phyloP scores from a whole-genome alignment of 1,140 invertebrate genomes.

The Drosophila truncata region DNA sequence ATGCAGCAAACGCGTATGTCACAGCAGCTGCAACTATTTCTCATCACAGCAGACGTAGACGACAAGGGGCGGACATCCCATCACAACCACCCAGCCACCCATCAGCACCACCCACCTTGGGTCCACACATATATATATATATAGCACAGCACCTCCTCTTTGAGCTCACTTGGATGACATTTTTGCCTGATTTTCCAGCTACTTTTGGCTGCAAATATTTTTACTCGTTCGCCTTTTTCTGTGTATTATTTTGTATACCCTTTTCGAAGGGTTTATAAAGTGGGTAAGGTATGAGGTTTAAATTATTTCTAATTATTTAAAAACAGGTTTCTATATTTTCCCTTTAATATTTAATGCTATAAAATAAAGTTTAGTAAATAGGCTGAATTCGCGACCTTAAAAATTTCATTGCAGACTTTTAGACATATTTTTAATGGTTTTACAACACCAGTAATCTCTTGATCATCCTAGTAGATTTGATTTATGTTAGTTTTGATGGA shows the following conservation, averaged over 20 bases:
- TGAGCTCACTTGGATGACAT: slow-evolving; percentile 35
- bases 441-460: background rate
- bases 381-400: no score
- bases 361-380: no score
- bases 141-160: slow-evolving; percentile 11
- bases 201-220: slow-evolving; percentile 71
- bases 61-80: slow-evolving; percentile 53
- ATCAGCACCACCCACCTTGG: slow-evolving; percentile 4
- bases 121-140: background rate
- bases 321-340: no score
- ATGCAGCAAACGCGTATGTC: slow-evolving; percentile 75
- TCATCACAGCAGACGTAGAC: slow-evolving; percentile 62
- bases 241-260: slow-evolving; percentile 12
- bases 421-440: background rate
- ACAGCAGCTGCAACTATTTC: slow-evolving; percentile 76
- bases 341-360: no score
- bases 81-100: slow-evolving; percentile 11
- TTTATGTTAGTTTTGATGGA: background rate
- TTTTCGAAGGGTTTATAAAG: background rate
- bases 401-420: background rate
- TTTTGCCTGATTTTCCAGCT: slow-evolving; percentile 55
- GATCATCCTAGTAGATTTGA: background rate
- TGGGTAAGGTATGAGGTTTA: background rate
- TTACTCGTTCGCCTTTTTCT: slow-evolving; percentile 27
- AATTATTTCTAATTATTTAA: background rate